Percentiles rank a stretch among this genome's conserved stretches.
phyloP scores from a whole-genome alignment of 2,888 invertebrate species.

The Lasioglossum marginatum region DNA sequence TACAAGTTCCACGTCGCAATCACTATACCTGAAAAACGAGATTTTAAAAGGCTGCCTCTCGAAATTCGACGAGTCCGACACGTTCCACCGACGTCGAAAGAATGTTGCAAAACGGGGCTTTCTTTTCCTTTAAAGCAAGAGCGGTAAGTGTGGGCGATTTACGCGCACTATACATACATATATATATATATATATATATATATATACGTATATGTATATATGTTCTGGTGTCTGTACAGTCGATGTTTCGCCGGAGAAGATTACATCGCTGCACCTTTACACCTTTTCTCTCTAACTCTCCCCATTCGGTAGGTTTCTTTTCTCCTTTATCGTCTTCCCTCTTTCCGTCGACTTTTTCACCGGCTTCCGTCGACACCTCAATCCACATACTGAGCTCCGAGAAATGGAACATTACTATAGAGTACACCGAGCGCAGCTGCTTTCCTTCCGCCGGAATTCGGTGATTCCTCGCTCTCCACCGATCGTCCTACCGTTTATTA shows the following conservation, averaged over 20 bases:
- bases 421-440: not conserved
- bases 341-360: not conserved
- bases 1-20: too few species aligned
- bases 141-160: not conserved
- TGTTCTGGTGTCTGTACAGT: not conserved
- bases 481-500: not conserved
- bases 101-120: not conserved
- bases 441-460: not conserved
- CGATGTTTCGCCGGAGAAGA: not conserved
- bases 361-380: conserved; percentile 6
- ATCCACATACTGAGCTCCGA: not conserved
- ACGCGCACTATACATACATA: not conserved
- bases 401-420: not conserved
- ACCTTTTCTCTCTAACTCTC: not conserved
- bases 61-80: not conserved
- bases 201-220: too few species aligned
- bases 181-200: not conserved
- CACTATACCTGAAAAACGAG: not conserved
- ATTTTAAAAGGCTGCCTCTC: not conserved
- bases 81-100: not conserved
- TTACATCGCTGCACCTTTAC: not conserved
- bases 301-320: not conserved
- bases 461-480: not conserved
- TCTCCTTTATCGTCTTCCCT: not conserved
- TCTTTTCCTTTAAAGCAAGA: not conserved